phyloP scores from a whole-genome alignment of 2,888 invertebrate species.

The Melanchra persicariae region DNA sequence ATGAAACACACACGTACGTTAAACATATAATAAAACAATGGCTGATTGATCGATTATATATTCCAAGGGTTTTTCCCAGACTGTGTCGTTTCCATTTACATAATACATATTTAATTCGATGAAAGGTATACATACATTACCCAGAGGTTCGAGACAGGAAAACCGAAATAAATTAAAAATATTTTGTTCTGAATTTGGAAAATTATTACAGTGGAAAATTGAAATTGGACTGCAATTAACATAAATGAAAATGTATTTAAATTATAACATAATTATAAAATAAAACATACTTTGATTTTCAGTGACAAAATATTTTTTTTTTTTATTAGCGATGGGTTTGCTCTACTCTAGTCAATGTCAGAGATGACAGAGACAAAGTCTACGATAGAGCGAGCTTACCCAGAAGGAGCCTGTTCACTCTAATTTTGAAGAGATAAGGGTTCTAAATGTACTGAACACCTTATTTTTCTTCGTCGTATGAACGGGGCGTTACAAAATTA shows the following conservation, averaged over 20 bases:
- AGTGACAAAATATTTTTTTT: not conserved
- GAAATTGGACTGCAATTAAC: conserved; percentile 8
- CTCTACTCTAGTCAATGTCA: too few species aligned
- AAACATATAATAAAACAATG: conserved; percentile 39
- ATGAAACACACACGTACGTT: conserved; percentile 29
- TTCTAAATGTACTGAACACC: too few species aligned
- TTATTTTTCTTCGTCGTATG: too few species aligned
- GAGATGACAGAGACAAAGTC: too few species aligned
- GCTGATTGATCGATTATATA: conserved; percentile 60
- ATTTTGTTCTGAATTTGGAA: conserved; percentile 24
- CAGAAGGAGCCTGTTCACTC: too few species aligned
- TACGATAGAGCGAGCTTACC: too few species aligned
- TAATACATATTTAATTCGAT: conserved; percentile 59
- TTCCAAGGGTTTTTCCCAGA: conserved; percentile 40
- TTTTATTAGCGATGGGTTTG: too few species aligned
- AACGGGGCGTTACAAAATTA: too few species aligned
- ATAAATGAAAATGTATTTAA: not conserved
- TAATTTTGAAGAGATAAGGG: too few species aligned
- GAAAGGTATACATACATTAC: conserved; percentile 52
- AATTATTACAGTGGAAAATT: conserved; percentile 15
- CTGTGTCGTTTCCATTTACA: conserved; percentile 52
- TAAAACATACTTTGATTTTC: not conserved
- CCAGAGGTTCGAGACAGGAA: conserved; percentile 17
- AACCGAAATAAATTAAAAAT: conserved; percentile 25
- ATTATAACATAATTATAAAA: too few species aligned